A percentile compares a stretch with the other conserved stretches of the same genome.
Conservation (phyloP, 2,113 vertebrate species). For the Tor tambroides region DNA sequence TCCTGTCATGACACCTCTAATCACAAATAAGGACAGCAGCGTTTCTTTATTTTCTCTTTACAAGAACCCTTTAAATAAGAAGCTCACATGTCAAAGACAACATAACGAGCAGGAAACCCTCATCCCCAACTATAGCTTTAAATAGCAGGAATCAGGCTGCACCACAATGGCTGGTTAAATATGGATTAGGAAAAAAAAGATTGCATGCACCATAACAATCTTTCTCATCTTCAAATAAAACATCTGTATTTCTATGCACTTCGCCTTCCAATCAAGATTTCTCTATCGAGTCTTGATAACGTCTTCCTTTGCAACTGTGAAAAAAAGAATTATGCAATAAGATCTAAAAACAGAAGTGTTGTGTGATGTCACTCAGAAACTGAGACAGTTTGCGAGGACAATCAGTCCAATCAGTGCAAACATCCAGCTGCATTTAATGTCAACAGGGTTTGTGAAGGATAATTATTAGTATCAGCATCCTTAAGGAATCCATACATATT, state of each 20-base stretch:
- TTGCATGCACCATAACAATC: slow-evolving; percentile 21
- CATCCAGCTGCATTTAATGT: not conserved
- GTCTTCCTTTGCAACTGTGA: not conserved
- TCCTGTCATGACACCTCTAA: not conserved
- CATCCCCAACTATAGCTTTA: slow-evolving; percentile 25
- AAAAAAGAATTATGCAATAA: not conserved
- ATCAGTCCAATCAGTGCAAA: not conserved
- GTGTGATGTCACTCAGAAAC: not conserved
- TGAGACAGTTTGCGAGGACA: not conserved
- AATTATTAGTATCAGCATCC: not conserved
- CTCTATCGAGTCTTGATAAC: not conserved
- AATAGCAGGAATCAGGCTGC: slow-evolving; percentile 20
- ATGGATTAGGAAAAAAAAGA: not conserved
- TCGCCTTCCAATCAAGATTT: not conserved
- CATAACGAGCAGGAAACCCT: slow-evolving; percentile 34
- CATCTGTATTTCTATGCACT: not conserved
- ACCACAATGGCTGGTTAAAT: slow-evolving; percentile 20
- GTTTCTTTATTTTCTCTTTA: slow-evolving; percentile 60
- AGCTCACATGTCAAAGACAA: slow-evolving; percentile 37
- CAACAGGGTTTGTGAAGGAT: not conserved
- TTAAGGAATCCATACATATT: not conserved
- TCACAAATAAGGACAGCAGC: not conserved
- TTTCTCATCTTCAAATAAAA: slow-evolving; percentile 10
- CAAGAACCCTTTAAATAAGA: slow-evolving; percentile 57
- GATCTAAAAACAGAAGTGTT: slow-evolving; percentile 20